A percentile compares a stretch with the other conserved stretches of the same genome.
phyloP scores from a whole-genome alignment of 2,113 vertebrate species.

The Panthera uncia region DNA sequence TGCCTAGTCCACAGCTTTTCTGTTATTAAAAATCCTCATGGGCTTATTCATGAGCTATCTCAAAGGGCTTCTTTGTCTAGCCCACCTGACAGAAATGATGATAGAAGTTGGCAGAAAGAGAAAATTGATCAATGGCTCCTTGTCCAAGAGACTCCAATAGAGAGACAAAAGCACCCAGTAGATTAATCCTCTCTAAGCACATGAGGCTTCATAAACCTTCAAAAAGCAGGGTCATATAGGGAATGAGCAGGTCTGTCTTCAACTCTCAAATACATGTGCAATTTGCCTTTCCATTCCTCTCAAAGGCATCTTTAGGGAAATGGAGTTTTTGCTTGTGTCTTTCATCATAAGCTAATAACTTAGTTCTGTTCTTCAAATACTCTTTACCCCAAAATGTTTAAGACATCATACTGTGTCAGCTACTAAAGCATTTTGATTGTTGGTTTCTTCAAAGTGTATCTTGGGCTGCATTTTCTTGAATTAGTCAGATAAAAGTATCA shows the following conservation, averaged over 20 bases:
- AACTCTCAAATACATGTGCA: constrained; percentile 1
- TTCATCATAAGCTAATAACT: constrained; percentile 57
- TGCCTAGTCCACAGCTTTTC: neutral
- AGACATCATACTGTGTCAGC: neutral
- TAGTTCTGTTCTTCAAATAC: neutral
- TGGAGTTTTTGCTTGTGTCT: neutral
- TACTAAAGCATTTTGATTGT: neutral
- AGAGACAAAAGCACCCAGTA: constrained; percentile 17
- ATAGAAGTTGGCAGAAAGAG: neutral
- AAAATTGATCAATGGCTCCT: constrained; percentile 42
- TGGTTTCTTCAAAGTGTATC: neutral
- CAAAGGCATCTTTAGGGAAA: neutral
- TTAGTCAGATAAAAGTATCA: neutral
- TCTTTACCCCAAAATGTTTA: neutral
- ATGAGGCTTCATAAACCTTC: neutral
- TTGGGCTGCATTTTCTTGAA: neutral
- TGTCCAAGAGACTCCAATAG: constrained; percentile 2
- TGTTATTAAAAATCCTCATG: constrained; percentile 49
- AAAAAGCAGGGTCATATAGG: neutral
- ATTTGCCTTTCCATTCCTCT: neutral
- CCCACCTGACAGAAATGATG: constrained; percentile 25
- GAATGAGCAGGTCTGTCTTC: constrained; percentile 40
- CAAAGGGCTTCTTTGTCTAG: constrained; percentile 58
- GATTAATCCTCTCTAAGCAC: constrained; percentile 41
- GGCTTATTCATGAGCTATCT: constrained; percentile 34